A percentile compares a stretch with the other conserved stretches of the same genome.
Evolutionary conservation across 2,113 vertebrate species (phyloP).

Genomic region (Rhinoptilus africanus): DNA sequence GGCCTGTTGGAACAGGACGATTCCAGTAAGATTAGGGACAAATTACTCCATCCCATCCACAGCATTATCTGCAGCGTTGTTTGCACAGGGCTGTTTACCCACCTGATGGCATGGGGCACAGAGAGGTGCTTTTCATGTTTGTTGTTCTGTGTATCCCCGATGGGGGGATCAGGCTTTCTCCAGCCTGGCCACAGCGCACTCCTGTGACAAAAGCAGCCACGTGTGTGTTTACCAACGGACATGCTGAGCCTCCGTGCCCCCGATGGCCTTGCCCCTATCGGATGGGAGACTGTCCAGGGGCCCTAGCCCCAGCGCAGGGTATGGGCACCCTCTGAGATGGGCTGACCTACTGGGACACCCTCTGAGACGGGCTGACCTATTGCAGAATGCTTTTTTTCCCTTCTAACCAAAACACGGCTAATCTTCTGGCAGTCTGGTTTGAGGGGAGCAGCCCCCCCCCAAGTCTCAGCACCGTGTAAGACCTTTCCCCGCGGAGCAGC

Average conservation of each 20-base stretch:
- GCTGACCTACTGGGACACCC: neutral
- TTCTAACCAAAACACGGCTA: neutral
- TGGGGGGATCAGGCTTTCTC: neutral
- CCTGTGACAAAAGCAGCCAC: neutral
- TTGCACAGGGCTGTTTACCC: conserved; percentile 20
- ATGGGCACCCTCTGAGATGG: neutral
- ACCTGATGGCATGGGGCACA: neutral
- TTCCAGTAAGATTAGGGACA: conserved; percentile 8
- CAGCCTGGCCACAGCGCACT: neutral
- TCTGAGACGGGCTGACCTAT: neutral
- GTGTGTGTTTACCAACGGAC: neutral
- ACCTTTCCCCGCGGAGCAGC: neutral
- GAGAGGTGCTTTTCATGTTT: neutral
- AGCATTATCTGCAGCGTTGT: neutral
- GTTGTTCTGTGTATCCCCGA: neutral
- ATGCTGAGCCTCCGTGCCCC: neutral
- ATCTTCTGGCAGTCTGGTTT: neutral
- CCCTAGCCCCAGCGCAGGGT: neutral
- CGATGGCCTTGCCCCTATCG: neutral
- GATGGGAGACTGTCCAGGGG: neutral
- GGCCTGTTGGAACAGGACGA: neutral
- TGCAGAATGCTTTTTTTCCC: neutral
- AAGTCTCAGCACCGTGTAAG: rapidly evolving
- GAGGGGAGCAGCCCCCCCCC: neutral
- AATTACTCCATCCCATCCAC: neutral